Conservation (phyloP, 2,113 vertebrate species). For the Craseonycteris thonglongyai region DNA sequence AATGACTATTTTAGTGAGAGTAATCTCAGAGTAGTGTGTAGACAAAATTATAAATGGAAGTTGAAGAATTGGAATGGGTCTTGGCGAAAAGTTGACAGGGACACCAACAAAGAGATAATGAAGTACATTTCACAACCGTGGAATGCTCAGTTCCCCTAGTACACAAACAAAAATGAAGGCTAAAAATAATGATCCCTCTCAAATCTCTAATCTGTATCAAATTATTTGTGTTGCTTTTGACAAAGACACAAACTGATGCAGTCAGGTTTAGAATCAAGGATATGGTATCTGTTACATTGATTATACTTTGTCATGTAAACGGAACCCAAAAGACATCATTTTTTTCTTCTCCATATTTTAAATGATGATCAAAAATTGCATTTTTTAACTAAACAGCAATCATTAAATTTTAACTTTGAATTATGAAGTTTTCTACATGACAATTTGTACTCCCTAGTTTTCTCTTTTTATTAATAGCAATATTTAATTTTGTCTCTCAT, state of each 20-base stretch:
- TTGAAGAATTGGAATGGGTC: neutral
- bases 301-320: neutral
- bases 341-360: neutral
- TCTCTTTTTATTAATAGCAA: neutral
- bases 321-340: neutral
- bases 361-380: neutral
- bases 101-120: neutral
- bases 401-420: neutral
- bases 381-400: neutral
- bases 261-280: neutral
- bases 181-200: neutral
- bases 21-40: neutral
- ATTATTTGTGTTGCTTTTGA: neutral
- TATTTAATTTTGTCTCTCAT: neutral
- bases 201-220: neutral
- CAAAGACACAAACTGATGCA: neutral
- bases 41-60: neutral
- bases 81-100: neutral
- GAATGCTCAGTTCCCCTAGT: neutral
- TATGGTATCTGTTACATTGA: neutral
- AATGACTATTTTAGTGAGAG: neutral
- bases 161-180: neutral
- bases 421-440: neutral
- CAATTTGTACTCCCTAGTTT: neutral
- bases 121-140: neutral